These are phyloP conservation scores for Penaeus japonicus DNA, from an alignment of 1,140 invertebrate genomes.

Conservation along the genomic window DNA sequence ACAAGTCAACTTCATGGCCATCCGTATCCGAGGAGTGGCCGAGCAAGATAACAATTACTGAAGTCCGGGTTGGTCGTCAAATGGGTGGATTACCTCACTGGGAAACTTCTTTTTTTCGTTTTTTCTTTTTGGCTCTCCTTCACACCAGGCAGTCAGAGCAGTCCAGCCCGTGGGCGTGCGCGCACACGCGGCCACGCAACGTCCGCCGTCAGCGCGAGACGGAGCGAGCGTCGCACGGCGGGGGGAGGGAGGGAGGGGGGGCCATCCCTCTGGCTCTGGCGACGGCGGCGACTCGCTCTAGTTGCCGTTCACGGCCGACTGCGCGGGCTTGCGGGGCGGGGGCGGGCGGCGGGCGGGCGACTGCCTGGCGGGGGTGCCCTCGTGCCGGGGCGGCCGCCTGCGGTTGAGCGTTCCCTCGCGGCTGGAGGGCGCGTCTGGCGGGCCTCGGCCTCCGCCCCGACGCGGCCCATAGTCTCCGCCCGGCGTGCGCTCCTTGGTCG, in stretches of 20 bases:
- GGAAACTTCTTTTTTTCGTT: too few relatives aligned
- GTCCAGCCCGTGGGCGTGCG: too few relatives aligned
- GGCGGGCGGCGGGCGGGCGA: constrained; percentile 46
- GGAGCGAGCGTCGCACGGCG: background rate
- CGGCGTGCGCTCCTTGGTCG: constrained; percentile 27
- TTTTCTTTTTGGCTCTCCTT: too few relatives aligned
- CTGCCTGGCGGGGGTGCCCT: constrained; percentile 43
- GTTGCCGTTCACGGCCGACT: constrained; percentile 42
- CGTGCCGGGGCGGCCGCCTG: constrained; percentile 36
- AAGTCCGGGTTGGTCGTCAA: too few relatives aligned
- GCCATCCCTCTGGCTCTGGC: constrained; percentile 15
- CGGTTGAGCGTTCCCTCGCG: constrained; percentile 42
- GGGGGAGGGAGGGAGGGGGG: background rate
- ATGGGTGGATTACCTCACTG: too few relatives aligned
- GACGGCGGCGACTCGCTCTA: background rate
- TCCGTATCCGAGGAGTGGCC: too few relatives aligned
- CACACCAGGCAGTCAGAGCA: too few relatives aligned
- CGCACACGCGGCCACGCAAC: background rate
- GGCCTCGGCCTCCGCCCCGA: constrained; percentile 30
- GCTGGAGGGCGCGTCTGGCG: constrained; percentile 29
- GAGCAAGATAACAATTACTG: too few relatives aligned
- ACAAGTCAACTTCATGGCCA: too few relatives aligned
- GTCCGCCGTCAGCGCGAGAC: background rate
- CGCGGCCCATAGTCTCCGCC: constrained; percentile 14
- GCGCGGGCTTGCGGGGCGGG: constrained; percentile 4